These are phyloP conservation scores for Macrosoma leucophasiata DNA, from an alignment of 2,888 invertebrate species.

Conservation along the genomic window DNA sequence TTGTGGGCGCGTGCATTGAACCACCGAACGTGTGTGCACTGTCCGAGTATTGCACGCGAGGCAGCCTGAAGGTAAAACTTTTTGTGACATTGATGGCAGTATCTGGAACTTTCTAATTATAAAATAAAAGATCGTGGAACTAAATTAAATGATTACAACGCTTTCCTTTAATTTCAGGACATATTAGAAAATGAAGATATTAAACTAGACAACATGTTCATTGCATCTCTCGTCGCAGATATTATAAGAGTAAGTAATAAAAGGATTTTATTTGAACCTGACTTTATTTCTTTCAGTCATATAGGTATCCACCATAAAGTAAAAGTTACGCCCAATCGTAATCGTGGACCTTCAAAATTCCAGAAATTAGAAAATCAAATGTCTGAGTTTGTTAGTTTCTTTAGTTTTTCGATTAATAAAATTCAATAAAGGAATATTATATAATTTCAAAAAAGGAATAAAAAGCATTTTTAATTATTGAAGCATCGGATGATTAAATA, in stretches of 20 bases:
- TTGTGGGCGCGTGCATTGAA: slow-evolving; percentile 94
- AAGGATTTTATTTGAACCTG: too few species aligned
- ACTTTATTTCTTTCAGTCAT: too few species aligned
- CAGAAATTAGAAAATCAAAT: too few species aligned
- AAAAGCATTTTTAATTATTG: too few species aligned
- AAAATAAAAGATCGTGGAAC: background rate
- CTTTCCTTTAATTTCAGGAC: slow-evolving; percentile 75
- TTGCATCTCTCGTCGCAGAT: slow-evolving; percentile 95
- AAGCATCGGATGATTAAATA: too few species aligned
- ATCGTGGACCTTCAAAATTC: too few species aligned
- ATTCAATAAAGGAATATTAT: too few species aligned
- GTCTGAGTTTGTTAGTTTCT: too few species aligned
- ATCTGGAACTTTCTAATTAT: background rate
- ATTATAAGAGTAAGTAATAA: slow-evolving; percentile 87
- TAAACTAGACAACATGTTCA: slow-evolving; percentile 96
- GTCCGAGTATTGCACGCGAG: slow-evolving; percentile 91
- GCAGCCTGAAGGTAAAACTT: slow-evolving; percentile 87
- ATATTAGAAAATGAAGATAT: slow-evolving; percentile 96
- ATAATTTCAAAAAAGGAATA: too few species aligned
- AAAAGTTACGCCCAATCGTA: too few species aligned
- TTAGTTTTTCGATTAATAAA: too few species aligned
- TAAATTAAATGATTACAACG: slow-evolving; percentile 6
- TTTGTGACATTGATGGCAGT: background rate
- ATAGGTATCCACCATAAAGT: too few species aligned
- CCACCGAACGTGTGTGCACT: slow-evolving; percentile 93